Evolutionary conservation across 2,888 invertebrate species (phyloP), one percentile per base, ranked within the genome.

Genomic region (Odontomyia ornata): DNA sequence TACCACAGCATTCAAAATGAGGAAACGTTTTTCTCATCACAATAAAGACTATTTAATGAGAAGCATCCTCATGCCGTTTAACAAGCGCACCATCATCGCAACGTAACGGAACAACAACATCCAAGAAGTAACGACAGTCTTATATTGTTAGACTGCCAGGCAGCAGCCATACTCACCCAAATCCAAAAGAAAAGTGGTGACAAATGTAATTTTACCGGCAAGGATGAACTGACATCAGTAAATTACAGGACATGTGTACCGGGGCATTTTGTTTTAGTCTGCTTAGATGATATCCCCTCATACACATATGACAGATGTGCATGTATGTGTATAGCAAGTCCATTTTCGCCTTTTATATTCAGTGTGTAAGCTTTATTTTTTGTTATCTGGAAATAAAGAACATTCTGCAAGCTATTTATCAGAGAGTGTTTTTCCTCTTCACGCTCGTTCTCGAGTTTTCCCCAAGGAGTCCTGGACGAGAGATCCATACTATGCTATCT

Each of bases 211-310:
- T 64, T 64, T 27, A 46, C 25, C 75, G 2, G 23, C 25, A 62
- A 52, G 47, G 64, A 75, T 75, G 64, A 60, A 64, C 64, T 62
- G 46, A 64, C 46, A 46, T 64, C 64, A 46, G 27, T 75, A 75
- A 75, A 75, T 75, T 64, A 64, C 28, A 46, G 43, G 75, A 75
- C 75, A 75, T 75, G 75, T 75, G 75, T 75, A 75, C 47, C 9
- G 46, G 52, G 30, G 64, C 64, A 64, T 75, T 46, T 56, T 25
- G 18, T 64, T 57, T 27, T 11, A 47, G 2, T 56, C 21, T 46
- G 30, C 72, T 23, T 21, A 4, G 25, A 25, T 13, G n/a, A 23
- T 62, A 25, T 65, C 65, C n/a, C n/a, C 30, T 56, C 36, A 9
- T 36, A 36, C 27, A 47, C 71, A 36, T 11, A 23, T 25, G 18